Percentiles rank a stretch among this genome's conserved stretches.
Conservation (phyloP, 2,888 invertebrate species). For the Xanthostigma xanthostigma region DNA sequence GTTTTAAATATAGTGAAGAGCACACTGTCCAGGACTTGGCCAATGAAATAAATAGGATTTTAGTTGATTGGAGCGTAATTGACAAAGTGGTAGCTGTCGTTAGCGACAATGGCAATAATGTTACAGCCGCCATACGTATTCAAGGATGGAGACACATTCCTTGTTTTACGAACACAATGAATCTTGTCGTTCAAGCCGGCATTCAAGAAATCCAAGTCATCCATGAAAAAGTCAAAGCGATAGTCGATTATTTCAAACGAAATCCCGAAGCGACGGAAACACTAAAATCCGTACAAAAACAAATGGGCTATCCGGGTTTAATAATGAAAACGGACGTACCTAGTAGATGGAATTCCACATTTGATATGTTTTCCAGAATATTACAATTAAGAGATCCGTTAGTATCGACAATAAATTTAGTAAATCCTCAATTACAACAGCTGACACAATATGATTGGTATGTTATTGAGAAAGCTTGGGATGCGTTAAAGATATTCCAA, state of each 20-base stretch:
- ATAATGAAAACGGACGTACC: too few relatives aligned
- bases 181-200: slow-evolving; percentile 13
- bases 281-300: too few relatives aligned
- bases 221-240: slow-evolving; percentile 11
- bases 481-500: too few relatives aligned
- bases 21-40: slow-evolving; percentile 13
- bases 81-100: slow-evolving; percentile 12
- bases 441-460: too few relatives aligned
- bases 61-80: slow-evolving; percentile 7
- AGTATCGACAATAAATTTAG: too few relatives aligned
- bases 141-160: slow-evolving; percentile 11
- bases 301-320: too few relatives aligned
- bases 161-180: slow-evolving; percentile 15
- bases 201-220: slow-evolving; percentile 5
- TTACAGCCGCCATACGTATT: slow-evolving; percentile 12
- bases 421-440: too few relatives aligned
- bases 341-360: too few relatives aligned
- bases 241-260: slow-evolving; percentile 13
- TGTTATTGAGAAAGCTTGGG: too few relatives aligned
- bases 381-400: too few relatives aligned
- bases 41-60: slow-evolving; percentile 6
- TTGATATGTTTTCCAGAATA: too few relatives aligned
- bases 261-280: slow-evolving; percentile 7
- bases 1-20: slow-evolving; percentile 10
- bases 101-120: slow-evolving; percentile 13